Evolutionary conservation across 2,113 vertebrate genomes (phyloP), one percentile per base, ranked within the genome.

Genomic region (Rhea pennata): DNA sequence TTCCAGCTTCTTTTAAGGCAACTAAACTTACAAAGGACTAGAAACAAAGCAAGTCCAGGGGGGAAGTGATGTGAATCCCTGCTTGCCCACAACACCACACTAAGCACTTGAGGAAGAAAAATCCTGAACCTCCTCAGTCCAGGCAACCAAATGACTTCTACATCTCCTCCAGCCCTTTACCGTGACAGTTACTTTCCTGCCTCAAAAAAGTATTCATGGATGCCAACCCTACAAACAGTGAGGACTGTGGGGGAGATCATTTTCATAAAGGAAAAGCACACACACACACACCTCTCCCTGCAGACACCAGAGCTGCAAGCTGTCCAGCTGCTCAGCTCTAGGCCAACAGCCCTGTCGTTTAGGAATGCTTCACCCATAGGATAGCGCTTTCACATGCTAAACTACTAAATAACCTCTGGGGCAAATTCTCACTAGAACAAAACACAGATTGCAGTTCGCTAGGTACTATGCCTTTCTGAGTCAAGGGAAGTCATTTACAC

Each of bases 321-420:
- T 96, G 64, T 17, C 10, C 29, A 36, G 36, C 36, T 36, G 36
- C 36, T 87, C 84, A 92, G 81, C 77, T 75, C 77, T n/a, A 87
- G 89, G 87, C 87, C 92, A 95, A 94, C 44, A 92, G 84, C 84
- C 75, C 69, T 51, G 39, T 50, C 70, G 86, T 89, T 96, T 62
- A 76, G 51, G 64, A 92, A 95, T n/a, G 61, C 61, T 87, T 92
- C 15, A 2, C 74, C 91, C 62, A 84, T 82, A 87, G 65, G 36
- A 36, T 36, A 36, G 36, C 36, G 36, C 78, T 96, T 96, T 95
- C 85, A 96, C 92, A 95, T 95, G 94, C 82, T 95, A 96, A 96
- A 94, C 84, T 95, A 91, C 84, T 89, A 94, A 97, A 95, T 95
- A 95, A 97, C 94, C 94, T 94, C 94, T 91, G 87, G 91, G 94